Evolutionary conservation across 2,888 invertebrate genomes (phyloP).

Genomic region (Drosophila merina): DNA sequence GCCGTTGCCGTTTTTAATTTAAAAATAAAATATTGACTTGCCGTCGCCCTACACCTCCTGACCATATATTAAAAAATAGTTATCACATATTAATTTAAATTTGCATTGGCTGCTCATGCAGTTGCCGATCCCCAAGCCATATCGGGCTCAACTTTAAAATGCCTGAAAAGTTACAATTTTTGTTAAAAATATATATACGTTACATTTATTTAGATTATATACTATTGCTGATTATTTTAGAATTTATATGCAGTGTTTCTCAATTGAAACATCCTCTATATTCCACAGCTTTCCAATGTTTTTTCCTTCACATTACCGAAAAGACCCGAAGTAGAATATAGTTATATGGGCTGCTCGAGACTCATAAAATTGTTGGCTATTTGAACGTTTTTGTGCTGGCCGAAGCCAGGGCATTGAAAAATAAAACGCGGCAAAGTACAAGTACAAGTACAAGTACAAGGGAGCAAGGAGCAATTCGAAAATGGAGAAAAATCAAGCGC

Average conservation of each 20-base stretch:
- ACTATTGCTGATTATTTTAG: too few species aligned
- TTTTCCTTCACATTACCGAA: slow-evolving; percentile 52
- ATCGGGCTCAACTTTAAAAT: neutral
- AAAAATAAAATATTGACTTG: slow-evolving; percentile 50
- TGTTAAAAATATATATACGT: too few species aligned
- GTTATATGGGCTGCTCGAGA: slow-evolving; percentile 55
- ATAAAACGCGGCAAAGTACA: slow-evolving; percentile 68
- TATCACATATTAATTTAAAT: slow-evolving; percentile 44
- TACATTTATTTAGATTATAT: too few species aligned
- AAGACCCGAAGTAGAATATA: slow-evolving; percentile 23
- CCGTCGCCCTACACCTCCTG: slow-evolving; percentile 13
- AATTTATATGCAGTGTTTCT: neutral
- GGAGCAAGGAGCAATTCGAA: slow-evolving; percentile 49
- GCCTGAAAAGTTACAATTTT: neutral
- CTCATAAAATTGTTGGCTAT: slow-evolving; percentile 80
- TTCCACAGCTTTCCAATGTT: neutral
- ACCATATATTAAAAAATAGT: slow-evolving; percentile 57
- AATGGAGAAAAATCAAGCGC: slow-evolving; percentile 71
- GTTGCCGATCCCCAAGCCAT: neutral
- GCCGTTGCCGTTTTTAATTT: slow-evolving; percentile 41
- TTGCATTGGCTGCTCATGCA: slow-evolving; percentile 18
- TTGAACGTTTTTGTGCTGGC: slow-evolving; percentile 73
- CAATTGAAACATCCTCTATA: neutral
- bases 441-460: slow-evolving; percentile 37
- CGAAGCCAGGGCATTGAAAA: slow-evolving; percentile 70